phyloP scores from a whole-genome alignment of 1,140 invertebrate genomes.

The Galendromus occidentalis region DNA sequence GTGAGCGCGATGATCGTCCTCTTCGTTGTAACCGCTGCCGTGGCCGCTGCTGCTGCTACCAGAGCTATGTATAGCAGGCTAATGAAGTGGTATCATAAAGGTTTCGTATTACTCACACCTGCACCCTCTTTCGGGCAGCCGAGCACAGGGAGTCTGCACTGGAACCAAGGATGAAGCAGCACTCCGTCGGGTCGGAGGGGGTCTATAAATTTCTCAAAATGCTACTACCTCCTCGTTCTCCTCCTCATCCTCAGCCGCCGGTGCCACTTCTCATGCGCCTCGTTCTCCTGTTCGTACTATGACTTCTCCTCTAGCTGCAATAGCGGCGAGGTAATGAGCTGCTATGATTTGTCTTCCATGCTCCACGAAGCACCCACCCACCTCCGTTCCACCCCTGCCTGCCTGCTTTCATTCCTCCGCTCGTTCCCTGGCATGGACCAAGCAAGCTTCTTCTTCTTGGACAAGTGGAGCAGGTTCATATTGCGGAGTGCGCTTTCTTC shows the following conservation, averaged over 20 bases:
- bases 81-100: constrained; percentile 12
- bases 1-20: too few species aligned
- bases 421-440: too few species aligned
- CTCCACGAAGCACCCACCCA: neutral
- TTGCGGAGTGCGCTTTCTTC: too few species aligned
- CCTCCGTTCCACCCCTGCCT: too few species aligned
- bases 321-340: constrained; percentile 4
- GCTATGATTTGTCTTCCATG: constrained; percentile 12
- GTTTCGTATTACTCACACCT: constrained; percentile 12
- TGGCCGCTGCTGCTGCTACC: neutral
- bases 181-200: neutral
- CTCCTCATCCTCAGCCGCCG: neutral
- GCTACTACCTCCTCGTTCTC: neutral
- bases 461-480: too few species aligned
- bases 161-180: neutral
- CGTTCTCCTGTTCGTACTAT: neutral
- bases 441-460: too few species aligned
- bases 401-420: too few species aligned
- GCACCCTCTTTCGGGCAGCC: neutral
- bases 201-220: constrained; percentile 11
- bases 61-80: neutral
- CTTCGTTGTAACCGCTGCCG: neutral
- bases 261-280: neutral
- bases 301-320: neutral
- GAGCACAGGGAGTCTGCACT: neutral